Evolutionary conservation across 2,113 vertebrate species (phyloP), one percentile per base, ranked within the genome.

Genomic region (Phocoena sinus): DNA sequence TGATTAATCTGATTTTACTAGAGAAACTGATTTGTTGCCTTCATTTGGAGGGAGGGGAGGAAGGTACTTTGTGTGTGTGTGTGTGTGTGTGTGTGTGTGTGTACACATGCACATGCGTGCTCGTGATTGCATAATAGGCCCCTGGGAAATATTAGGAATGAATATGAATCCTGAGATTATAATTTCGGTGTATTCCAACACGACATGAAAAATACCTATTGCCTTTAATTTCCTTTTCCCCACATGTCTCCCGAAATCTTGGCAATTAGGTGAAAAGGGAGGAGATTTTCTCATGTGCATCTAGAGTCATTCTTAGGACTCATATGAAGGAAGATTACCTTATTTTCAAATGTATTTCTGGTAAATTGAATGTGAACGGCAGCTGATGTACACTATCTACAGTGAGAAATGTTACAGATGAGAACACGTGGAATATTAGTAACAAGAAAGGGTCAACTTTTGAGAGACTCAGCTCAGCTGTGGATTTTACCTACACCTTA

Each of bases 81-180:
- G 25, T 44, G 8, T n/a, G 14, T 6, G 38, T 81, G 14, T 60
- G 44, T 70, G 25, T 44, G 36, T 15, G 8, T 70, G 15, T 50
- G 31, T 7, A 3, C 14, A 6, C 63, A 6, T 17, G 65, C 1
- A 14, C 9, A 1, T 15, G 18, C 0, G 2, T 12, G 1, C 17
- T 18, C 1, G 0, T 38, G 17, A 31, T 50, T 83, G 26, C 31
- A n/a, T 21, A 15, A 4, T 41, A 5, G 6, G 20, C 12, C 33
- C 20, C 85, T 56, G 10, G 44, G 62, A 70, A 26, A 70, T 56
- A 70, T 1, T 8, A 26, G 33, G 21, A 36, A 8, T 41, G 38
- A 41, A 23, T 70, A 28, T 84, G 21, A 82, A 58, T 58, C 36
- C 76, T 36, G 26, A 65, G 21, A 31, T 63, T 6, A 25, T 58